Conservation (phyloP, 2,888 invertebrate genomes). For the Drosophila kambysellisi region DNA sequence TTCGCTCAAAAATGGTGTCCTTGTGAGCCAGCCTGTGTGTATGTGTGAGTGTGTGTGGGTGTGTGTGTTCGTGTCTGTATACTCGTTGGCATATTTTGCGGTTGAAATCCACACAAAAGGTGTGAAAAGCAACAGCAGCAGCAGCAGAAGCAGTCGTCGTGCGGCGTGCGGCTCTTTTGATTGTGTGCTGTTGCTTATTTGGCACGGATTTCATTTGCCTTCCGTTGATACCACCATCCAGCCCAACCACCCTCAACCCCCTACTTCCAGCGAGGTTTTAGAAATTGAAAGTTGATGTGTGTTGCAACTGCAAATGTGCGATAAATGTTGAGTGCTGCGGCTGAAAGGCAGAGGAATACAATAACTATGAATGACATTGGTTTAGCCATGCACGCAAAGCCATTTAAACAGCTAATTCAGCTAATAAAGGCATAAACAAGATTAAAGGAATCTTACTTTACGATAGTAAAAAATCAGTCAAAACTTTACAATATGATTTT, state of each 20-base stretch:
- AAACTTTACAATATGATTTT: too few species aligned
- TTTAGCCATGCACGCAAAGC: neutral
- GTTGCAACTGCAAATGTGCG: conserved; percentile 59
- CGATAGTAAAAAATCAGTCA: neutral
- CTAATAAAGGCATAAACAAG: neutral
- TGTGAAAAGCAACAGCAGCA: conserved; percentile 51
- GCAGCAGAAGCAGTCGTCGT: conserved; percentile 25
- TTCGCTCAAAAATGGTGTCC: conserved; percentile 9
- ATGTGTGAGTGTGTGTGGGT: neutral
- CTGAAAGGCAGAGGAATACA: neutral
- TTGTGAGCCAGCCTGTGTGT: neutral
- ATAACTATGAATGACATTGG: conserved; percentile 21
- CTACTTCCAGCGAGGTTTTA: conserved; percentile 22
- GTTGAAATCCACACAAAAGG: conserved; percentile 57
- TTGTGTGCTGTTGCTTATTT: conserved; percentile 63
- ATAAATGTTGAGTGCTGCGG: conserved; percentile 48
- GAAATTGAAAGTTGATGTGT: conserved; percentile 57
- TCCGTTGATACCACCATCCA: conserved; percentile 10
- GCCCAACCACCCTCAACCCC: rapidly evolving
- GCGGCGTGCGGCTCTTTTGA: conserved; percentile 50
- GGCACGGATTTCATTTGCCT: conserved; percentile 61
- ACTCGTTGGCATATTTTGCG: conserved; percentile 52
- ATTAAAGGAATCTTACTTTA: neutral
- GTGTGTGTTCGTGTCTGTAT: conserved; percentile 9
- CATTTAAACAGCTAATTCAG: conserved; percentile 14